Percentiles rank a stretch among this genome's conserved stretches.
phyloP scores from a whole-genome alignment of 2,888 invertebrate species.

The Monoplex corrugatus region DNA sequence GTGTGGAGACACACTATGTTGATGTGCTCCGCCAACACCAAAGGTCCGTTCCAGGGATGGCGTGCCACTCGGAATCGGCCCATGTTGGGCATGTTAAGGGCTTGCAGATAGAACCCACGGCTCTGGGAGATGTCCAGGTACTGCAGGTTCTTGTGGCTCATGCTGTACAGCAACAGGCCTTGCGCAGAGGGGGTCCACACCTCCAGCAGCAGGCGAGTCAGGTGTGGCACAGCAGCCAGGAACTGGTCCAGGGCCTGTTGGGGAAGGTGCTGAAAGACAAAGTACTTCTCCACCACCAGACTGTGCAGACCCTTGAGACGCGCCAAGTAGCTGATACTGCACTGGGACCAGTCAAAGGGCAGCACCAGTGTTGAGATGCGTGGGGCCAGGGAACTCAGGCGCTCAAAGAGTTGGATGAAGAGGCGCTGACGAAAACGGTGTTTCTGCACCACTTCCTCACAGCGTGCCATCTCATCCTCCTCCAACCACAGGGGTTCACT shows the following conservation, averaged over 20 bases:
- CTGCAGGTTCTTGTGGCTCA: conserved; percentile 72
- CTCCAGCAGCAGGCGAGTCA: conserved; percentile 75
- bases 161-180: conserved; percentile 71
- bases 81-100: conserved; percentile 72
- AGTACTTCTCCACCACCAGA: conserved; percentile 76
- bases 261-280: conserved; percentile 74
- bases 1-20: conserved; percentile 77
- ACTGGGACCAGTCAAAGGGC: conserved; percentile 80
- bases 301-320: conserved; percentile 71
- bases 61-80: conserved; percentile 74
- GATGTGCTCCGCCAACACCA: conserved; percentile 68
- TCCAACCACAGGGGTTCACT: conserved; percentile 75
- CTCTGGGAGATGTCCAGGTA: conserved; percentile 79
- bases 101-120: conserved; percentile 76
- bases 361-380: conserved; percentile 74
- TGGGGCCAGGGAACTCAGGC: conserved; percentile 73
- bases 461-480: conserved; percentile 61
- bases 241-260: conserved; percentile 72
- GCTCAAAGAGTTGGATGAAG: conserved; percentile 77
- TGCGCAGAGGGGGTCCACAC: conserved; percentile 79
- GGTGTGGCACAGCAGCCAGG: conserved; percentile 65
- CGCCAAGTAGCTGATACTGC: conserved; percentile 73
- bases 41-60: conserved; percentile 76
- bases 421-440: conserved; percentile 74
- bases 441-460: conserved; percentile 73